Conservation (phyloP, 2,888 invertebrate species). For the Drosophila meridiana region DNA sequence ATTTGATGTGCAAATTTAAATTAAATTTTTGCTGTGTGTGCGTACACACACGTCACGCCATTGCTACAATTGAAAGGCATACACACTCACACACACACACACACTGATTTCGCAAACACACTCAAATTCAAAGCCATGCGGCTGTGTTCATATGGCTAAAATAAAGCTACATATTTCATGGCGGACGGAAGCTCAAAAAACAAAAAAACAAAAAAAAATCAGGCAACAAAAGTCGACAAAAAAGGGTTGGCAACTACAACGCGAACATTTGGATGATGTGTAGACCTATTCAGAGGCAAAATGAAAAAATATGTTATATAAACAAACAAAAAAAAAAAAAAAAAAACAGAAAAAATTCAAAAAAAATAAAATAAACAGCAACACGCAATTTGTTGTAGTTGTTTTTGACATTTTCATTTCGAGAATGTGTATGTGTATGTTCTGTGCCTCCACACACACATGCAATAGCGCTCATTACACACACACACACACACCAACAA, state of each 20-base stretch:
- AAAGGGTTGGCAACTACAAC: constrained; percentile 65
- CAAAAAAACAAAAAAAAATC: constrained; percentile 17
- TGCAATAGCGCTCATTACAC: constrained; percentile 61
- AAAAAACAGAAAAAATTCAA: not conserved
- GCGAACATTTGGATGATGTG: constrained; percentile 50
- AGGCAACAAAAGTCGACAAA: constrained; percentile 46
- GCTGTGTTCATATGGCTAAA: constrained; percentile 44
- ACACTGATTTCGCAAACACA: constrained; percentile 28
- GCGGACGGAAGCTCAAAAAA: constrained; percentile 62
- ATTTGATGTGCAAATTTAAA: constrained; percentile 77
- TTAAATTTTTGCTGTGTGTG: constrained; percentile 66
- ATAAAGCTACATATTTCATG: constrained; percentile 67
- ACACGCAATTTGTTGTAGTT: constrained; percentile 72
- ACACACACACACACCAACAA: constrained; percentile 24
- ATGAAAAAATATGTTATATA: constrained; percentile 22
- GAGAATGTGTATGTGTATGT: constrained; percentile 31
- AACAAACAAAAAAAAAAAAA: constrained; percentile 10
- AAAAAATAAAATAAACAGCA: constrained; percentile 33
- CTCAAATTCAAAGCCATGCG: constrained; percentile 25
- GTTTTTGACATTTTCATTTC: constrained; percentile 66
- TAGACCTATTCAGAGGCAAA: constrained; percentile 48
- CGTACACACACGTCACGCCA: constrained; percentile 20
- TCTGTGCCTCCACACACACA: constrained; percentile 28
- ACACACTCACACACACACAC: constrained; percentile 23
- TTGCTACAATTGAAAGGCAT: constrained; percentile 59